Evolutionary conservation across 2,797 vertebrate genomes (phyloP).

Genomic region (Esox lucius): DNA sequence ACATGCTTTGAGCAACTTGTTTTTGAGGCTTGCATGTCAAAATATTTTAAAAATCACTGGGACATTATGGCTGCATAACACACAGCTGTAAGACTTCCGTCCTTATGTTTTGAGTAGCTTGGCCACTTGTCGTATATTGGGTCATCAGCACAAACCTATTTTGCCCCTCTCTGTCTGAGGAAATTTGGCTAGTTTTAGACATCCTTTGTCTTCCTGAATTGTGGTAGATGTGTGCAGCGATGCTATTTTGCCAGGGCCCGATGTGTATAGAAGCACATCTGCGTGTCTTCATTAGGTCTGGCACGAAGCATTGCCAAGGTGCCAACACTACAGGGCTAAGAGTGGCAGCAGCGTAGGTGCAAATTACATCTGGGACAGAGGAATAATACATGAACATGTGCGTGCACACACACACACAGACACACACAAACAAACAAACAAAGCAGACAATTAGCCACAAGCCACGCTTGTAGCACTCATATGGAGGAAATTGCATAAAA

Average conservation of each 20-base stretch:
- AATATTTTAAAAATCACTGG: not conserved
- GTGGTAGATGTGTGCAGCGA: not conserved
- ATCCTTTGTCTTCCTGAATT: not conserved
- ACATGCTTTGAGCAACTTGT: no score
- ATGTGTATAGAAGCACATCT: not conserved
- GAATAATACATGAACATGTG: not conserved
- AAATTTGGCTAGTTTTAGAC: not conserved
- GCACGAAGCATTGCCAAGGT: not conserved
- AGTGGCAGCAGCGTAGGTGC: not conserved
- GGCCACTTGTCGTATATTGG: not conserved
- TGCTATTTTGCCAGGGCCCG: not conserved
- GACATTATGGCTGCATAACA: not conserved
- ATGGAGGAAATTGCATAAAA: not conserved
- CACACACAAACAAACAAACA: not conserved
- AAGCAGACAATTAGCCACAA: not conserved
- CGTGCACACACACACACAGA: not conserved
- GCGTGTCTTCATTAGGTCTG: constrained; percentile 3
- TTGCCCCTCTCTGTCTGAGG: not conserved
- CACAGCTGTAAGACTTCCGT: not conserved
- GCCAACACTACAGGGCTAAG: not conserved
- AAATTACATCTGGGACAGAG: not conserved
- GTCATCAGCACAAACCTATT: not conserved
- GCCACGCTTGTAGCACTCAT: not conserved
- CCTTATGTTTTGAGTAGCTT: not conserved
- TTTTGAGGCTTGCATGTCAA: not conserved